Base-by-base conservation (phyloP, 2,797 vertebrate species). In the Lates japonicus region DNA sequence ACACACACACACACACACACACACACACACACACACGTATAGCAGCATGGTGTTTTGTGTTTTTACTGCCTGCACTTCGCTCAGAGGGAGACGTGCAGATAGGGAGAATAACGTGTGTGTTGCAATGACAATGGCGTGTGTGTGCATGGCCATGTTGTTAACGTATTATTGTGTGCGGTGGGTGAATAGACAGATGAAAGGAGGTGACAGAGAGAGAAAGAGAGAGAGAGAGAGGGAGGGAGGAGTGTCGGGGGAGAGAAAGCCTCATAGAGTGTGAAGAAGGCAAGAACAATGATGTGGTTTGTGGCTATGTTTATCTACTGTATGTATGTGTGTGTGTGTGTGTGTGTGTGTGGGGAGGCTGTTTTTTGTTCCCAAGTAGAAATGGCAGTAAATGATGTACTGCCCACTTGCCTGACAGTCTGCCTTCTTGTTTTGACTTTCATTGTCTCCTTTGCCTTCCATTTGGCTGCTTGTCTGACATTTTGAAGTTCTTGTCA, bases 151-250 rank as follows among this genome's bases (percentile, higher is more conserved):
- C 37, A 16, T 48, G 66, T 51, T n/a, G 44, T 41, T n/a, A n/a
- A n/a, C n/a, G 48, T 42, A 51, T 55, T 29, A 10, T 46, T 60
- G 31, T 46, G n/a, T 35, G 25, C 62, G 63, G 85, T 83, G 77
- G 84, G 90, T 82, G 83, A 51, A 81, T 25, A 87, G 87, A 89
- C 78, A 57, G 74, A 87, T 90, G 86, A 86, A 87, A 83, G 80
- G 70, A 90, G 74, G 85, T 79, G 89, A 86, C 74, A 82, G 55
- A 64, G 74, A 76, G 73, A 79, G 22, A 52, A 59, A 76, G 16
- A 80, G 44, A 76, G 60, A 29, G 25, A 29, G 35, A 78, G 41
- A 52, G 58, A 81, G 46, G 65, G 76, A 67, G 62, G 55, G 70
- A 88, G 75, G 75, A 20, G 82, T 83, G 88, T 81, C 82, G 46